These are phyloP conservation scores for Psettodes erumei DNA, from an alignment of 2,113 vertebrate species.

Conservation along the genomic window DNA sequence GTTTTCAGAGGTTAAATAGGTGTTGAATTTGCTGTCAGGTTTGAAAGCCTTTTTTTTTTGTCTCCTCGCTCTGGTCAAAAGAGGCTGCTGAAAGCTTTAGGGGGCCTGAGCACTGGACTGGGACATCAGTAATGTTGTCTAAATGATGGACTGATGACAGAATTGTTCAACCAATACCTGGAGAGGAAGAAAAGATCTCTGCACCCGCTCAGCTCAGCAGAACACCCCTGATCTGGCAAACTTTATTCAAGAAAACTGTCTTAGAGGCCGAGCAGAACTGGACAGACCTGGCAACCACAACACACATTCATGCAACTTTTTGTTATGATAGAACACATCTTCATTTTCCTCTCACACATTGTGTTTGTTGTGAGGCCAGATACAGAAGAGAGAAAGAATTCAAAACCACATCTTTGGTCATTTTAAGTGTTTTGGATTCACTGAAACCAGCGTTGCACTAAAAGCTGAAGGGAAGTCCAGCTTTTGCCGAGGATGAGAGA, in stretches of 20 bases:
- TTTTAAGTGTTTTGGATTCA: neutral
- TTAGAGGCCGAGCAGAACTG: neutral
- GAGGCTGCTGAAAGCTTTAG: slow-evolving; percentile 45
- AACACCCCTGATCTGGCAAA: neutral
- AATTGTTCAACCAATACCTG: slow-evolving; percentile 23
- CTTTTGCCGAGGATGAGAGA: no score
- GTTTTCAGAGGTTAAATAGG: slow-evolving; percentile 4
- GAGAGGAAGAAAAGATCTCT: neutral
- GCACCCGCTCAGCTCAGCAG: neutral
- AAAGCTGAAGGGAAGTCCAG: no score
- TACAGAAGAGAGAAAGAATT: neutral
- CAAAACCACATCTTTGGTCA: neutral
- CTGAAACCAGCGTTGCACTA: no score
- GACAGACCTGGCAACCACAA: neutral
- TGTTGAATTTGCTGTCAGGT: slow-evolving; percentile 12
- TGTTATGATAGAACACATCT: neutral
- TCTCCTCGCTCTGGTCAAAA: slow-evolving; percentile 32
- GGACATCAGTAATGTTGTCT: slow-evolving; percentile 10
- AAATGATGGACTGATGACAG: slow-evolving; percentile 33
- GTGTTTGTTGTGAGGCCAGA: neutral
- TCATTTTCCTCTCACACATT: neutral
- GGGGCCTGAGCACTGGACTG: slow-evolving; percentile 2
- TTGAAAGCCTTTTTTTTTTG: slow-evolving; percentile 38
- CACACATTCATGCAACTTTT: no score
- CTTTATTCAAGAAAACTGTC: neutral